These are phyloP conservation scores for Parambassis ranga DNA, from an alignment of 2,797 vertebrate genomes.

Conservation along the genomic window DNA sequence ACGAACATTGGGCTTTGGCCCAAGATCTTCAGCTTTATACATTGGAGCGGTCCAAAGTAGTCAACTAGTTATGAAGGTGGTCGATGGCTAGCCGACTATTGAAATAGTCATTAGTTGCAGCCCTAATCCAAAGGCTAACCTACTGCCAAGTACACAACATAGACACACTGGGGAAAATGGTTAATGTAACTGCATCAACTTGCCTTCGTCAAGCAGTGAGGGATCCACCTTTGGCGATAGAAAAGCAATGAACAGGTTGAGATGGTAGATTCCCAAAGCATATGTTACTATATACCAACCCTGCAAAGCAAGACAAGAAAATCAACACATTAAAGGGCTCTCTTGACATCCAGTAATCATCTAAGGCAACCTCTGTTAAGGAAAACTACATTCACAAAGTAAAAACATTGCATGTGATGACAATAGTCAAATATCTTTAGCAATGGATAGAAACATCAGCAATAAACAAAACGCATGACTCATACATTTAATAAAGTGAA, in stretches of 20 bases:
- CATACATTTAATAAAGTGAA: too few relatives aligned
- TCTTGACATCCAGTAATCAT: not conserved
- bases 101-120: too few relatives aligned
- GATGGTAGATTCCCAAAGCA: conserved; percentile 98
- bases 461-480: not conserved
- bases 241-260: conserved; percentile 99
- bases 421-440: too few relatives aligned
- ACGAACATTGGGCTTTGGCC: too few relatives aligned
- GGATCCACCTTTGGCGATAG: conserved; percentile 99
- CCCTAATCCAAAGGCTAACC: not conserved
- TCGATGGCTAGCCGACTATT: too few relatives aligned
- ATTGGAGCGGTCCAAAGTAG: too few relatives aligned
- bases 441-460: conserved; percentile 1
- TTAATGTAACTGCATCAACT: conserved; percentile 16
- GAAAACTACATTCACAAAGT: not conserved
- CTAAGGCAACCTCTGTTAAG: not conserved
- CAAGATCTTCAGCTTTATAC: too few relatives aligned
- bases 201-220: conserved; percentile 98
- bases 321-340: not conserved
- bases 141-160: not conserved
- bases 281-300: conserved; percentile 99
- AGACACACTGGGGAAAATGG: not conserved
- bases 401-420: too few relatives aligned
- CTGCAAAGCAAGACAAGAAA: conserved; percentile 73
- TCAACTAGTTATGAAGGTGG: too few relatives aligned